These are phyloP conservation scores for Aphis craccivora DNA, from an alignment of 1,140 invertebrate genomes.

Conservation along the genomic window DNA sequence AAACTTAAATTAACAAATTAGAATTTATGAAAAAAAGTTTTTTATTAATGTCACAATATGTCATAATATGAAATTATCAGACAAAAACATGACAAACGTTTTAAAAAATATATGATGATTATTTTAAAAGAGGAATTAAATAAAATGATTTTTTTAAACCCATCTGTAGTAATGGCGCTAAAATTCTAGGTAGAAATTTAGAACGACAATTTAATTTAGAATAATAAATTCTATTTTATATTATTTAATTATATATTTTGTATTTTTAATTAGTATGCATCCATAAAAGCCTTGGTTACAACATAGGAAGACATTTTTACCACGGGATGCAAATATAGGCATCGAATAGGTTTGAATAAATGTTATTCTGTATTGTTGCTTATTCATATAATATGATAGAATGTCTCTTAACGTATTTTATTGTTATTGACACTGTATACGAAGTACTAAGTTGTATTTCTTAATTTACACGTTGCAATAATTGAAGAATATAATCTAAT, in stretches of 20 bases:
- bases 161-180: not conserved
- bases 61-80: not conserved
- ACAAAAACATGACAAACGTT: too few species aligned
- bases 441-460: not conserved
- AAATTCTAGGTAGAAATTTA: not conserved
- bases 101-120: too few species aligned
- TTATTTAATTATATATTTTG: not conserved
- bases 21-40: not conserved
- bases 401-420: not conserved
- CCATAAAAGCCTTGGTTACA: too few species aligned
- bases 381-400: not conserved
- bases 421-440: not conserved
- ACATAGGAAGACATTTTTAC: not conserved
- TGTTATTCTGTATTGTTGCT: not conserved
- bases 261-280: too few species aligned
- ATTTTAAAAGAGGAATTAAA: not conserved
- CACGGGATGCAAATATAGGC: not conserved
- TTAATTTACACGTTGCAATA: not conserved
- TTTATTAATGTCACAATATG: not conserved
- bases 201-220: not conserved
- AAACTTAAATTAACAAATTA: not conserved
- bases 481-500: not conserved
- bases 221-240: not conserved
- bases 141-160: not conserved
- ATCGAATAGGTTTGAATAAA: not conserved